Percentiles rank a stretch among this genome's conserved stretches.
phyloP scores from a whole-genome alignment of 2,888 invertebrate species.

The Synergus laeviventris region DNA sequence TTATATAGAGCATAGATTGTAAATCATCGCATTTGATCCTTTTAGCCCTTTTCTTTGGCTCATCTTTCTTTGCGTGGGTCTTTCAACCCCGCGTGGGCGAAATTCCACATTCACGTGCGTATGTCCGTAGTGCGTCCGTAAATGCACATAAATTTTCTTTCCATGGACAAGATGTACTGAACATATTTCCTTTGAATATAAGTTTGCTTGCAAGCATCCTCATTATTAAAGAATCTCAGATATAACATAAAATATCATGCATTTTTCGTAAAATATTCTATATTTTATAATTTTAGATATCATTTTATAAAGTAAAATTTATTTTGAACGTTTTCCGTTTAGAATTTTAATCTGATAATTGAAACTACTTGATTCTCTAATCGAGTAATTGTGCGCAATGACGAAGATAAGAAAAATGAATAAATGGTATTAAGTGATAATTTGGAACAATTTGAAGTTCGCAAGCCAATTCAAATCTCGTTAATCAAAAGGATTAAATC shows the following conservation, averaged over 20 bases:
- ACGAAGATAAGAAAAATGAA: not conserved
- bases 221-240: not conserved
- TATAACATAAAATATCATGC: not conserved
- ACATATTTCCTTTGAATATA: not conserved
- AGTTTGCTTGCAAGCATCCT: not conserved
- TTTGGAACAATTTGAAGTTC: not conserved
- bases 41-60: not conserved
- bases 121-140: not conserved
- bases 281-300: too few relatives aligned
- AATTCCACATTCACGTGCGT: conserved; percentile 22
- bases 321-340: too few relatives aligned
- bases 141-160: conserved; percentile 7
- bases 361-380: too few relatives aligned
- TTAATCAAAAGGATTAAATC: conserved; percentile 21
- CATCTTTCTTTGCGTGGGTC: conserved; percentile 24
- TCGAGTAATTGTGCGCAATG: not conserved
- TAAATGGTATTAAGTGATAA: not conserved
- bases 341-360: too few relatives aligned
- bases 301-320: too few relatives aligned
- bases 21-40: not conserved
- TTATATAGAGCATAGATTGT: not conserved
- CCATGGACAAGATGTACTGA: not conserved
- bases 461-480: conserved; percentile 10
- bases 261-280: too few relatives aligned
- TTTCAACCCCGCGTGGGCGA: conserved; percentile 22